Percentiles rank a stretch among this genome's conserved stretches.
phyloP scores from a whole-genome alignment of 2,113 vertebrate genomes.

The Ophiodon elongatus region DNA sequence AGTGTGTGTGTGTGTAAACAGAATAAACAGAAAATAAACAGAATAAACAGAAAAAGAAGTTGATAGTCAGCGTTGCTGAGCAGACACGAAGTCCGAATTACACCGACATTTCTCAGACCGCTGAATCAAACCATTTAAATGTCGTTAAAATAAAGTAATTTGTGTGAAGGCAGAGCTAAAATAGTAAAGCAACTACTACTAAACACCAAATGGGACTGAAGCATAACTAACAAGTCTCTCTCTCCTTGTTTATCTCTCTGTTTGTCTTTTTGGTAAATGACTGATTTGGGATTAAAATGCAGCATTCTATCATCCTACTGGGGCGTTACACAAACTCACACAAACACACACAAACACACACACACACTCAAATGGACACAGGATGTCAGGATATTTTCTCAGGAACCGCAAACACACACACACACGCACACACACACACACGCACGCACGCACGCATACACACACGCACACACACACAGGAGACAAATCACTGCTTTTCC shows the following conservation, averaged over 20 bases:
- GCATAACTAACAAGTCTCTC: background rate
- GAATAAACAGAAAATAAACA: too few species aligned
- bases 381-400: slow-evolving; percentile 36
- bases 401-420: background rate
- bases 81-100: background rate
- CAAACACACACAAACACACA: slow-evolving; percentile 13
- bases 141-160: background rate
- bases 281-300: slow-evolving; percentile 20
- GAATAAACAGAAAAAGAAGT: slow-evolving; percentile 17
- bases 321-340: slow-evolving; percentile 13
- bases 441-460: background rate
- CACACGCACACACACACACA: background rate
- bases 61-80: background rate
- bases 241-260: background rate
- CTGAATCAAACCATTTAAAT: background rate
- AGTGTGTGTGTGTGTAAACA: too few species aligned
- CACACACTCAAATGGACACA: slow-evolving; percentile 29
- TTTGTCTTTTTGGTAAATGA: slow-evolving; percentile 23
- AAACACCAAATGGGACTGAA: slow-evolving; percentile 15
- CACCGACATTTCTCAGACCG: background rate
- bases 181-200: background rate
- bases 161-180: background rate
- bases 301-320: slow-evolving; percentile 45
- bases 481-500: slow-evolving; percentile 22
- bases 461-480: slow-evolving; percentile 3